A percentile compares a stretch with the other conserved stretches of the same genome.
Evolutionary conservation across 2,113 vertebrate species (phyloP).

Genomic region (Cranoglanis bouderius): DNA sequence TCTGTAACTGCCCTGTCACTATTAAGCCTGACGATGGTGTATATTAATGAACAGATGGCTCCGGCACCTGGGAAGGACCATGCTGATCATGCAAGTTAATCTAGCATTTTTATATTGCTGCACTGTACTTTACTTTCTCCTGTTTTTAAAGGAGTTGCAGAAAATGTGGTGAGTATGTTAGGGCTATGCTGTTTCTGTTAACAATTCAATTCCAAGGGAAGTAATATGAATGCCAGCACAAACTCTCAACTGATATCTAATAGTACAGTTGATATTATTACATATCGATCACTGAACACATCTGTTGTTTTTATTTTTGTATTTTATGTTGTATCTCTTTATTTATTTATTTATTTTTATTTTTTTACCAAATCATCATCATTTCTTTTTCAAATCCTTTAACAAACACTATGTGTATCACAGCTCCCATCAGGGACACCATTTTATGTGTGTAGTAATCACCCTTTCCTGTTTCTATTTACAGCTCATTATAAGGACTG

Average conservation of each 20-base stretch:
- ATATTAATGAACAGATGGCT: constrained; percentile 4
- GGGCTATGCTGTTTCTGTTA: neutral
- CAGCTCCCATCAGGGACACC: neutral
- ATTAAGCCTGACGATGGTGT: neutral
- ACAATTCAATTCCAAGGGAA: neutral
- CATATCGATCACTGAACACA: neutral
- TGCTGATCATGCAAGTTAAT: neutral
- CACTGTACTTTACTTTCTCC: neutral
- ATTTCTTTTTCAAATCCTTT: neutral
- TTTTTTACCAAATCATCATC: neutral
- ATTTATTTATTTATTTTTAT: too few relatives aligned
- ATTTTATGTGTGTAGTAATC: neutral
- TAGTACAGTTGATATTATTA: neutral
- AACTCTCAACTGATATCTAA: neutral
- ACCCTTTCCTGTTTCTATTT: neutral
- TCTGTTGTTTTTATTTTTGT: too few relatives aligned
- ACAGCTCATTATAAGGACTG: neutral
- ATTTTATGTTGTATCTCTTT: too few relatives aligned
- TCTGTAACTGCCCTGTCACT: neutral
- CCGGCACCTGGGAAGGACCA: neutral
- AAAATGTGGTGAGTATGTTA: neutral
- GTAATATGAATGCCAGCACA: neutral
- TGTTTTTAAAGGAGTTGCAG: neutral
- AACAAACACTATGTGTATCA: neutral
- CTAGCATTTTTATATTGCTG: constrained; percentile 6